Conservation (phyloP, 2,113 vertebrate genomes). For the Mustela lutreola region DNA sequence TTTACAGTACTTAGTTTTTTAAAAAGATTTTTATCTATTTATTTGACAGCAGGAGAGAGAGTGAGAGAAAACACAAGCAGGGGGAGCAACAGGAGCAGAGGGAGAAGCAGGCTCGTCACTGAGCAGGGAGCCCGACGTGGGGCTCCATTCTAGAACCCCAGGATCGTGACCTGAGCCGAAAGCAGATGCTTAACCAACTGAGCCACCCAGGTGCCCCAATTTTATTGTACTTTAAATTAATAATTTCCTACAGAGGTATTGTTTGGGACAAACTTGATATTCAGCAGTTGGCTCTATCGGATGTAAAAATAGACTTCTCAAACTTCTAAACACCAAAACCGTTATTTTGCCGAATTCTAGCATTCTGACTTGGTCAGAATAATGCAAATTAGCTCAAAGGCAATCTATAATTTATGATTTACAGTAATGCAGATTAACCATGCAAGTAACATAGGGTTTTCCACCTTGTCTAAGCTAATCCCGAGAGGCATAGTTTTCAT, state of each 20-base stretch:
- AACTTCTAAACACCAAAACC: background rate
- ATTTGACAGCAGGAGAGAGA: background rate
- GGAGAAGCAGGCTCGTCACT: background rate
- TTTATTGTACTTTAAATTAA: constrained; percentile 18
- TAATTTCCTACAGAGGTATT: background rate
- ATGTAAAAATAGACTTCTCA: constrained; percentile 45
- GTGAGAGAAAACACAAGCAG: background rate
- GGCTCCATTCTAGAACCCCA: background rate
- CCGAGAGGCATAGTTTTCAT: background rate
- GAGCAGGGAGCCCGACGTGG: background rate
- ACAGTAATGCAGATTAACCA: constrained; percentile 10
- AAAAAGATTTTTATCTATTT: background rate
- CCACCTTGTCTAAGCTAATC: background rate
- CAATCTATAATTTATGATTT: background rate
- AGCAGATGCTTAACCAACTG: background rate
- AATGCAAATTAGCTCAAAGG: constrained; percentile 6
- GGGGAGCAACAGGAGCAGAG: background rate
- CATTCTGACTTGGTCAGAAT: constrained; percentile 52
- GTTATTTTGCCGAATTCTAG: constrained; percentile 41
- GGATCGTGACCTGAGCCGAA: background rate
- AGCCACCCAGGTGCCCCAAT: background rate
- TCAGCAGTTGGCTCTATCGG: background rate
- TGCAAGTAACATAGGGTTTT: background rate
- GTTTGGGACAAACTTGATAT: background rate
- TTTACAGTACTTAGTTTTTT: background rate